Conservation (phyloP, 2,888 invertebrate genomes). For the Stenotaenia linearis region DNA sequence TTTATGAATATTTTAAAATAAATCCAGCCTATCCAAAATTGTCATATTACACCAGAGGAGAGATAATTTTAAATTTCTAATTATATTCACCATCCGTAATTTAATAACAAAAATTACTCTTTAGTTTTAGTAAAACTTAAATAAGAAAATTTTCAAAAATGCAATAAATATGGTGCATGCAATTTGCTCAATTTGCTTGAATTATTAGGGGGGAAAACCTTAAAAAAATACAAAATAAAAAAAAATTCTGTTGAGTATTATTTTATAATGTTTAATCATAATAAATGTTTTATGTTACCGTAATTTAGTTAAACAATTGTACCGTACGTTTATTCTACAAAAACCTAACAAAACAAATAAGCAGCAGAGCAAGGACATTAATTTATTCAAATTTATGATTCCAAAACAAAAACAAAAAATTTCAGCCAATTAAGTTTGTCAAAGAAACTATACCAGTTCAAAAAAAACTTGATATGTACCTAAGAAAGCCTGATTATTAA, state of each 20-base stretch:
- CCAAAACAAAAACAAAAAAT: neutral
- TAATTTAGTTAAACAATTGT: neutral
- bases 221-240: neutral
- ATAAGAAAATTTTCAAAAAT: neutral
- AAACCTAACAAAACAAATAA: neutral
- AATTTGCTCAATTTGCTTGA: too few relatives aligned
- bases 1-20: neutral
- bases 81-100: neutral
- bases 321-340: neutral
- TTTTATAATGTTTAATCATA: neutral
- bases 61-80: neutral
- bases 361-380: neutral
- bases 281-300: neutral
- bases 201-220: too few relatives aligned
- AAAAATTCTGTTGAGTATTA: constrained; percentile 3
- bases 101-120: neutral
- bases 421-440: neutral
- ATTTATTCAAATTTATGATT: neutral
- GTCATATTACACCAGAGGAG: neutral
- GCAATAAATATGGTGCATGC: neutral
- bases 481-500: neutral
- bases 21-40: neutral
- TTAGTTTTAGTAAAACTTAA: neutral
- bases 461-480: neutral
- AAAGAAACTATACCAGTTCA: neutral